Conservation (phyloP, 2,797 vertebrate genomes). For the Sebastes hubbsi region DNA sequence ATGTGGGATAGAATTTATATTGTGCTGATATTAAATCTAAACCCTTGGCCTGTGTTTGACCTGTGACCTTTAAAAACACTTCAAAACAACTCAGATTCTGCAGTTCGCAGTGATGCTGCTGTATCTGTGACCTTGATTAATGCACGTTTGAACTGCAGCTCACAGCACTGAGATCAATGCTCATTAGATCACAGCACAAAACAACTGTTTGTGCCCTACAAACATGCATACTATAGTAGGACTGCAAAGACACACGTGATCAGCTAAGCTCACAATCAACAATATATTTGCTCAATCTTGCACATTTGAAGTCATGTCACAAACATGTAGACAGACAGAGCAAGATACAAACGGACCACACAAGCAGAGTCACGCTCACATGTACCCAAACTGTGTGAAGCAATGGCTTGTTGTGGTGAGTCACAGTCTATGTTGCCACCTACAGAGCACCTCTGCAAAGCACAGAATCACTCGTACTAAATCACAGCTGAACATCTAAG, state of each 20-base stretch:
- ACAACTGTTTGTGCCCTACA: background rate
- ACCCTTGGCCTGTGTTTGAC: background rate
- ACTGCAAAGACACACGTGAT: background rate
- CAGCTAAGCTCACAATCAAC: background rate
- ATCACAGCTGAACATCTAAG: slow-evolving; percentile 16
- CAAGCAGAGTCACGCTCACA: background rate
- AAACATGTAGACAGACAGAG: background rate
- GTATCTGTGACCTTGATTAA: slow-evolving; percentile 18
- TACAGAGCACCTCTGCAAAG: slow-evolving; percentile 61
- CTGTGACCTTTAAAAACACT: background rate
- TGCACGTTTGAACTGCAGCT: slow-evolving; percentile 11
- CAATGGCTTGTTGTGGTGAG: slow-evolving; percentile 8
- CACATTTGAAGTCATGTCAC: background rate
- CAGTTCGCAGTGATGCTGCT: background rate
- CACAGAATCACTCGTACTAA: slow-evolving; percentile 27
- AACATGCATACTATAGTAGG: background rate
- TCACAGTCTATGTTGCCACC: slow-evolving; percentile 72
- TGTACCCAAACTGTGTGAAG: background rate
- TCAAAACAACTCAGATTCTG: background rate
- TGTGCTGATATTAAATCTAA: background rate
- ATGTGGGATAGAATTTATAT: background rate
- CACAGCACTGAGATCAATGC: slow-evolving; percentile 11
- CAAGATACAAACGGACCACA: background rate
- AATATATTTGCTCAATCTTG: background rate
- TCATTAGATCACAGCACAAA: slow-evolving; percentile 33